phyloP scores from a whole-genome alignment of 2,113 vertebrate species.

The Nyctibius bracteatus region DNA sequence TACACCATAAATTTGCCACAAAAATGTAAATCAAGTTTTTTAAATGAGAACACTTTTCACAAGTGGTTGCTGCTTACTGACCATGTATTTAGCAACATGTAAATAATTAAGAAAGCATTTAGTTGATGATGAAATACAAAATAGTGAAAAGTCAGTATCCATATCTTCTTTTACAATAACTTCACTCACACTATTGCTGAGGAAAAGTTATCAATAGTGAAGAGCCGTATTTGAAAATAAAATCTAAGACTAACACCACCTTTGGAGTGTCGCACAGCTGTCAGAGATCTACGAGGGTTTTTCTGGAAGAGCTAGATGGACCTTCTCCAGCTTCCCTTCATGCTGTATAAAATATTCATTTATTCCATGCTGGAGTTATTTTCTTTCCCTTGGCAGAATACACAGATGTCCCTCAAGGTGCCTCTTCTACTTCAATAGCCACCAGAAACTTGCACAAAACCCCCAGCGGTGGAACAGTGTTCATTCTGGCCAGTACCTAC shows the following conservation, averaged over 20 bases:
- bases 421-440: not conserved
- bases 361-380: not conserved
- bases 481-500: not conserved
- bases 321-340: not conserved
- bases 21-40: not conserved
- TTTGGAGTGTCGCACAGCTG: not conserved
- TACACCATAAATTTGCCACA: not conserved
- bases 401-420: not conserved
- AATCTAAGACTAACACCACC: not conserved
- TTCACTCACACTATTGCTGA: not conserved
- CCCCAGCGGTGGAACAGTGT: accelerated
- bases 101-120: not conserved
- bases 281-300: not conserved
- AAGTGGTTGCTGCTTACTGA: not conserved
- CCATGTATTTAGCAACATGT: not conserved
- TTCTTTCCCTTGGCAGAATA: not conserved
- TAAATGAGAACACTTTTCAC: not conserved
- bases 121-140: not conserved
- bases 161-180: not conserved
- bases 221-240: not conserved
- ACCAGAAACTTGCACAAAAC: not conserved
- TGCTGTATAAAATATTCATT: not conserved
- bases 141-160: not conserved
- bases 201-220: not conserved
- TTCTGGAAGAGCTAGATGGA: not conserved